These are phyloP conservation scores for Sceloporus tristichus DNA, from an alignment of 2,113 vertebrate species.

Conservation along the genomic window DNA sequence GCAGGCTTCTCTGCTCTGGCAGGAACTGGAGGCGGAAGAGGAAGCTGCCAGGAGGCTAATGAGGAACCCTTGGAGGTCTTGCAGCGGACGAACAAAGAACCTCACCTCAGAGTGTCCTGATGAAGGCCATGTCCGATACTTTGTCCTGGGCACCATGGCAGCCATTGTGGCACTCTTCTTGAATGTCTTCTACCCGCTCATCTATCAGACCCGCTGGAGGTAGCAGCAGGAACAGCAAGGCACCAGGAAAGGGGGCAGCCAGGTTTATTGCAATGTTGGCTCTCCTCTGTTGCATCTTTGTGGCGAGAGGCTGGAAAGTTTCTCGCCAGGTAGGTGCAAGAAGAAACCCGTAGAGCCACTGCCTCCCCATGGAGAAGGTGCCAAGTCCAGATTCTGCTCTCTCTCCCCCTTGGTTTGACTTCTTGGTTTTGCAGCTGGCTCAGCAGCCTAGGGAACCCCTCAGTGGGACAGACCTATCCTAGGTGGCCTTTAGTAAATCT, in stretches of 20 bases:
- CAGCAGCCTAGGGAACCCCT: background rate
- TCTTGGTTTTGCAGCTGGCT: background rate
- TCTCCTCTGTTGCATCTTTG: background rate
- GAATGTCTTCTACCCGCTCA: conserved; percentile 90
- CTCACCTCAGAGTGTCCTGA: conserved; percentile 83
- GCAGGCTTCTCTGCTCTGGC: conserved; percentile 99
- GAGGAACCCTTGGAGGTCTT: conserved; percentile 72
- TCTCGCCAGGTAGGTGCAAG: conserved; percentile 1
- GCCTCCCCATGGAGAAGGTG: background rate
- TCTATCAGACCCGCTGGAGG: conserved; percentile 84
- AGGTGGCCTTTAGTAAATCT: background rate
- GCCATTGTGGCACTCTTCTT: conserved; percentile 91
- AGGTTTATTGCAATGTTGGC: conserved; percentile 31
- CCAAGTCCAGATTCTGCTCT: background rate
- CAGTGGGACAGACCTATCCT: background rate
- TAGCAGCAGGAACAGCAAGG: conserved; percentile 65
- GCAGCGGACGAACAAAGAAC: conserved; percentile 72
- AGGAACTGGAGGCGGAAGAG: conserved; percentile 96
- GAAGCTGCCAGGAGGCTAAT: conserved; percentile 75
- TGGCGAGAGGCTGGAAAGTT: conserved; percentile 5
- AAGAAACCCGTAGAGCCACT: conserved; percentile 29
- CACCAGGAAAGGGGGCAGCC: background rate
- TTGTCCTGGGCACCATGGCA: conserved; percentile 90
- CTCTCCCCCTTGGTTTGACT: background rate
- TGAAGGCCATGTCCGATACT: conserved; percentile 89